Evolutionary conservation across 2,113 vertebrate species (phyloP).

Genomic region (Ceuthmochares aereus): DNA sequence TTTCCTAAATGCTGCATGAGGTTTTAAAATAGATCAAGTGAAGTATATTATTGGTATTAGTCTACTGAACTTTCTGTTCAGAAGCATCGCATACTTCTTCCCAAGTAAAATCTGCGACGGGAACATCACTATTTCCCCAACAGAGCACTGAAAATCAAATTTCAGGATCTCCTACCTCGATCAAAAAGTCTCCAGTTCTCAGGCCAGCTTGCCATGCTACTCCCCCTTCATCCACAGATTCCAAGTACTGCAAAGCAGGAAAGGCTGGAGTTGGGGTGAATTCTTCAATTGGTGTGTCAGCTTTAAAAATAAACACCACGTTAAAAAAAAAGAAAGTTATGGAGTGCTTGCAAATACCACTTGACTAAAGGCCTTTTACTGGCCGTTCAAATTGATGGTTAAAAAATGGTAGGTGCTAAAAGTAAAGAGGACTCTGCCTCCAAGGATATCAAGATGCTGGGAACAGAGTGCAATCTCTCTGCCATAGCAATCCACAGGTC

Average conservation of each 20-base stretch:
- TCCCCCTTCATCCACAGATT: constrained; percentile 98
- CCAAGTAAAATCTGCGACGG: neutral
- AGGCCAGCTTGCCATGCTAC: constrained; percentile 97
- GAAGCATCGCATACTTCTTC: neutral
- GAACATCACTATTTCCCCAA: neutral
- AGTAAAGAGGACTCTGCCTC: neutral
- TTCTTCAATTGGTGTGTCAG: constrained; percentile 98
- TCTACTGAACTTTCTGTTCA: neutral
- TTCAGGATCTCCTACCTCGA: constrained; percentile 85
- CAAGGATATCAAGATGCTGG: neutral
- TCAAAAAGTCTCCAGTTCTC: constrained; percentile 96
- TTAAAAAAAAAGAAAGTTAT: constrained; percentile 43
- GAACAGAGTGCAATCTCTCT: neutral
- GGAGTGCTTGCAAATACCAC: constrained; percentile 17
- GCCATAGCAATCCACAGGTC: constrained; percentile 5
- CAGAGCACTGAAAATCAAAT: neutral
- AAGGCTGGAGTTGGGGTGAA: constrained; percentile 97
- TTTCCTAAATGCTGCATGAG: neutral
- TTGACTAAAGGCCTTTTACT: constrained; percentile 20
- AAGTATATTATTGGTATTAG: neutral
- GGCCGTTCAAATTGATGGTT: neutral
- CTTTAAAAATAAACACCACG: constrained; percentile 76
- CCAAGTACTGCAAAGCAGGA: constrained; percentile 97
- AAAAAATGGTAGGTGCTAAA: constrained; percentile 26
- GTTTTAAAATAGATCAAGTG: neutral